A percentile compares a stretch with the other conserved stretches of the same genome.
Evolutionary conservation across 2,888 invertebrate genomes (phyloP).

Genomic region (Auanema freiburgensis): DNA sequence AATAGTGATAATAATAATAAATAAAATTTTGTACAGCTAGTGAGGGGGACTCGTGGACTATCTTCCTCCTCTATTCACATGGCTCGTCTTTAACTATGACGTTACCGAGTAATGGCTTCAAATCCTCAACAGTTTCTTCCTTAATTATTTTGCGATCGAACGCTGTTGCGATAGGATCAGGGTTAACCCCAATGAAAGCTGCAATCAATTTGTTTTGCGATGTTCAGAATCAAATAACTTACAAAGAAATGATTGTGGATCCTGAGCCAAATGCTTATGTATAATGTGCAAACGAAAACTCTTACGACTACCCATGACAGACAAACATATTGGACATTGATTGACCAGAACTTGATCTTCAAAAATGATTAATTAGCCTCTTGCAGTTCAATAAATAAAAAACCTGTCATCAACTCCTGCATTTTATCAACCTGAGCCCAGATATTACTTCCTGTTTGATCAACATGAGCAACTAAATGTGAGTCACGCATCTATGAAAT

Average conservation of each 20-base stretch:
- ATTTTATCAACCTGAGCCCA: constrained; percentile 20
- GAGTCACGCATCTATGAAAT: constrained; percentile 15
- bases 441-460: constrained; percentile 14
- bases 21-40: too few species aligned
- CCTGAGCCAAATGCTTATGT: constrained; percentile 19
- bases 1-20: too few species aligned
- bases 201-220: too few species aligned
- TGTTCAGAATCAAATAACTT: too few species aligned
- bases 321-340: constrained; percentile 22
- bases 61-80: too few species aligned
- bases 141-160: too few species aligned
- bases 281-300: constrained; percentile 23
- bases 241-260: constrained; percentile 3
- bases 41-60: too few species aligned
- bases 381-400: neutral
- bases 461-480: constrained; percentile 19
- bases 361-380: neutral
- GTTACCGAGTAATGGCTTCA: too few species aligned
- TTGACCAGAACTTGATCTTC: constrained; percentile 20
- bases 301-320: constrained; percentile 24
- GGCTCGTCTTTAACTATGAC: too few species aligned
- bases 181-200: too few species aligned
- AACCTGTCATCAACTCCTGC: constrained; percentile 21
- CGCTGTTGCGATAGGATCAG: too few species aligned
- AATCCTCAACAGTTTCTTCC: too few species aligned